Evolutionary conservation across 2,113 vertebrate genomes (phyloP).

Genomic region (rat (Rattus norvegicus)): GRCr8 NC_086032.1:103761501-103762000

Average conservation of each 20-base stretch:
- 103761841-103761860: neutral
- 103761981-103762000: constrained; percentile 7
- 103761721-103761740: neutral
- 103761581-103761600: neutral
- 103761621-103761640: neutral
- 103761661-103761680: neutral
- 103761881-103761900: neutral
- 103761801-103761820: neutral
- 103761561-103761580: neutral
- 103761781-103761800: neutral
- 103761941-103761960: neutral
- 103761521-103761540: neutral
- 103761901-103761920: neutral
- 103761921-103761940: neutral
- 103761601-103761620: neutral
- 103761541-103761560: neutral
- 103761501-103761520: neutral
- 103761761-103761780: neutral
- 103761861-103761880: neutral
- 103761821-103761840: neutral
- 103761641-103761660: neutral
- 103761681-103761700: neutral
- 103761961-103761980: neutral
- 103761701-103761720: neutral
- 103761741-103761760: neutral